Evolutionary conservation across 2,888 invertebrate species (phyloP), one percentile per base, ranked within the genome.

Genomic region (Tenthredo distinguenda): DNA sequence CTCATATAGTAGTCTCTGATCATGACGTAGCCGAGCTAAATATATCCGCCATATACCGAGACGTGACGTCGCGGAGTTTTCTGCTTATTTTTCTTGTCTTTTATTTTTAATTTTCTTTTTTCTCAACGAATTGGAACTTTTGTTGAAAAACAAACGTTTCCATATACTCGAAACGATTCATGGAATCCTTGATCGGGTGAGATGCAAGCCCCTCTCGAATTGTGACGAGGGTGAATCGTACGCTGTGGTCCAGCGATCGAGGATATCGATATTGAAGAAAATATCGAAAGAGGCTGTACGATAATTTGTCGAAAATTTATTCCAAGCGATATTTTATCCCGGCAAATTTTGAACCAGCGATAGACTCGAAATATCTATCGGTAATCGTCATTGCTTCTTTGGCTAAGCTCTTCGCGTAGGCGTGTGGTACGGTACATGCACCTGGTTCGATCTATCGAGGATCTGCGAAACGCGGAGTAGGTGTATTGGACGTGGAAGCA

Each of bases 391-490:
- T 62, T 37, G 40, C 21, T 81, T 37, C 37, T 81, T 81, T 58
- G 47, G 26, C 18, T 26, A 34, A 77, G 15, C 77, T 50, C 37
- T 31, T 18, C n/a, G 4, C 21, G 84, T 10, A 40, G 50, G 37
- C 34, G n/a, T 72, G 18, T 10, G 18, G 1, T 26, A 26, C 26
- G 26, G 26, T 26, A 26, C 26, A 26, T 26, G 34, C 68, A 91
- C 90, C 87, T 93, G 94, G 37, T 71, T 71, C 71, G 71, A 71
- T 71, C 71, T 71, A 71, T 71, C 71, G 71, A 37, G n/a, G 12
- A 71, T 71, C 37, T 71, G 37, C 37, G 18, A 71, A 71, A 26
- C 65, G 31, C 65, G 21, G 7, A 65, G 9, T 21, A 7, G 6
- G 6, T 55, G 2, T 55, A n/a, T 55, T 55, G 55, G n/a, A 55